Evolutionary conservation across 2,113 vertebrate species (phyloP), one percentile per base, ranked within the genome.

Genomic region (Eurystomus gularis): DNA sequence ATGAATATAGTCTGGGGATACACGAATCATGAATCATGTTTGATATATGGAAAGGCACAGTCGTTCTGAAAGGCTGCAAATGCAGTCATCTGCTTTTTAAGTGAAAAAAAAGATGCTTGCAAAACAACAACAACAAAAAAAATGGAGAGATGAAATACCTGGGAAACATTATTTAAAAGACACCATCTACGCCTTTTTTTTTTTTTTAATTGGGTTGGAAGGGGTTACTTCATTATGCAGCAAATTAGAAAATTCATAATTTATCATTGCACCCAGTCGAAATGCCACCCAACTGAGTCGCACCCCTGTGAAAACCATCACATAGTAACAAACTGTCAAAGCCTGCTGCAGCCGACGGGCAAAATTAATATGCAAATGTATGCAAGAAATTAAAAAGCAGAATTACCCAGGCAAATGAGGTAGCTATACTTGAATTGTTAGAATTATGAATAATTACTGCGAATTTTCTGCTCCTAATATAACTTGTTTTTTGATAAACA

Each of bases 401-500:
- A 99, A 99, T 99, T 99, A 99, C 99, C 99, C 99, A 99, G 99
- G 99, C 99, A 99, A 99, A 99, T 99, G 99, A 99, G 99, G 99
- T 99, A 99, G 99, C 99, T 99, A 99, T 99, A 99, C 99, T 99
- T 99, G 99, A 99, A 99, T 99, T 99, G 99, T 99, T 99, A 99
- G 99, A 99, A 99, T 99, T 99, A 99, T 99, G 99, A 99, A 99
- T 99, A 99, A 99, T 99, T 99, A 99, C 99, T 99, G 99, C 98
- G 98, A 99, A 99, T 99, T 99, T 99, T 99, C 99, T 99, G 99
- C 99, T 99, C 99, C 99, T 99, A 99, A 99, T 99, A 99, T 99
- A 99, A 99, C 99, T 99, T 99, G 99, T 99, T 99, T 99, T 99
- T 99, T 99, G 99, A 99, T 99, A 99, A 99, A 99, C 99, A 99